Base-by-base conservation (phyloP, 2,888 invertebrate species). In the Drosophila mayaguana region DNA sequence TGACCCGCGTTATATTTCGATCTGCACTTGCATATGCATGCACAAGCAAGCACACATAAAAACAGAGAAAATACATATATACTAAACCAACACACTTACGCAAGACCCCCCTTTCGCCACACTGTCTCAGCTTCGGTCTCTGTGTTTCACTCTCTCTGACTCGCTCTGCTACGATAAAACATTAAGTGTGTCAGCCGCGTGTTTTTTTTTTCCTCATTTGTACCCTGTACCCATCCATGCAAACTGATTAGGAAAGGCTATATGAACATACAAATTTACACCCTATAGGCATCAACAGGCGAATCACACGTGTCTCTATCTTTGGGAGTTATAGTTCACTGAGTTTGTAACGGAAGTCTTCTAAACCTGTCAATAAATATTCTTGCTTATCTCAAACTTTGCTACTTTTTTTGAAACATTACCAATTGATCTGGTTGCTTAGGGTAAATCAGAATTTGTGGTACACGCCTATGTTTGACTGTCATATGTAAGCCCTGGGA, bases 141-240 rank as follows among this genome's bases (percentile, higher is more conserved):
- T n/a, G 20, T 46, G 34, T 34, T 48, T 38, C 62, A 14, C 54
- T 60, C 45, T 28, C 22, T 63, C 11, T 38, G 38, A n/a, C 43
- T 54, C 34, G 25, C 51, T 63, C 40, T 14, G 50, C 6, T 7
- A 28, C 51, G 45, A 54, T 51, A 77, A 68, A 66, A 56, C 42
- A 45, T 18, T 32, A 45, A 56, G 60, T 81, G 63, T 83, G 81
- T 69, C 81, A 79, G 60, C 79, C 84, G 74, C 89, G 81, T 87
- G 81, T 50, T 68, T 57, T 54, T 51, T 36, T 36, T 74, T 51
- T 4, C 25, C 12, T 25, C 7, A 25, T 25, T 54, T 63, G 56
- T 59, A 60, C 61, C 60, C 38, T 59, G 46, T 42, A 66, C 22
- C 45, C 16, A 6, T 12, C 45, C 16, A 6, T 12, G 9, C 6